Evolutionary conservation across 2,797 vertebrate genomes (phyloP), one percentile per base, ranked within the genome.

Genomic region (Leptoclinus maculatus): DNA sequence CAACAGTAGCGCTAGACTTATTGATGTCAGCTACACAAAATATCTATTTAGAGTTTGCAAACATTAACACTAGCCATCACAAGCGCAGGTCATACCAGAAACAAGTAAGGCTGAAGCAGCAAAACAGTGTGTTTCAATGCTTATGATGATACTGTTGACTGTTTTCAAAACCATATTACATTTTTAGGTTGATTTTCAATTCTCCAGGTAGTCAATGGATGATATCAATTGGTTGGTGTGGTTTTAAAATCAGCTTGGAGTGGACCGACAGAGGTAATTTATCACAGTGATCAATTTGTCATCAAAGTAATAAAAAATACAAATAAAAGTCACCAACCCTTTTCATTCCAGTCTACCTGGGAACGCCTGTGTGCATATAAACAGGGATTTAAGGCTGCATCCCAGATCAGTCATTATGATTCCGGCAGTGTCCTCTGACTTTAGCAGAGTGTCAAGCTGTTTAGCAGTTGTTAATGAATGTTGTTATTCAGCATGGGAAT

Each of bases 401-500:
- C 68, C 57, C 29, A 23, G 51, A 65, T 64, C 51, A 56, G 14
- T 54, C 43, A 53, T 71, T 68, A 49, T 47, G 11, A 67, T 74
- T 79, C 66, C 7, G 49, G 41, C 34, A 49, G 47, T 57, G 21
- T 78, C 56, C 72, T 67, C 59, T 43, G 71, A 79, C 54, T 81
- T 83, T 41, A 79, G 49, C 70, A 21, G 66, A 21, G 60, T 64
- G 64, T 49, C 11, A 2, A 75, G 73, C 41, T 74, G 63, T 76
- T 85, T 71, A 43, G 54, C 27, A 49, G 49, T 70, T 71, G 54
- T 77, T 87, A 83, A 76, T 87, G 71, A 85, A 85, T 66, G 67
- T 79, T 82, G 65, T 66, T 75, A 74, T 75, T 67, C 58, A 75
- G 38, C 23, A 2, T 1, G 5, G 27, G 45, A 34, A 60, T 62